A percentile compares a stretch with the other conserved stretches of the same genome.
Evolutionary conservation across 2,888 invertebrate species (phyloP).

Genomic region (Chesias legatella): DNA sequence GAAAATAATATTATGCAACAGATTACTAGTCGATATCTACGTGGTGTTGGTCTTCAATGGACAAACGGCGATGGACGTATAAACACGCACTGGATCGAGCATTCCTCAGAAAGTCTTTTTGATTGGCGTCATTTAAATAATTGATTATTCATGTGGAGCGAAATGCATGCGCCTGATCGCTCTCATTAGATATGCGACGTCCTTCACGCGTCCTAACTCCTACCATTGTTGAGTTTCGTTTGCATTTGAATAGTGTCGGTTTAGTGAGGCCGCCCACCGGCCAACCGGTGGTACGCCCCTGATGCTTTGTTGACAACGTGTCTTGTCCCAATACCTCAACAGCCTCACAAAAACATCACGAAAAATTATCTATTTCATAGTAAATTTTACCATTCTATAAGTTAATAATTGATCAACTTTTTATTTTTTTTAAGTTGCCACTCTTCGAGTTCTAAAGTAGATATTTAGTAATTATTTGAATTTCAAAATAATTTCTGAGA

Average conservation of each 20-base stretch:
- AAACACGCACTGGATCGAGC: constrained; percentile 47
- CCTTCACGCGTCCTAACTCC: constrained; percentile 79
- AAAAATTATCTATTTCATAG: constrained; percentile 47
- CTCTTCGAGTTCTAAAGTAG: constrained; percentile 40
- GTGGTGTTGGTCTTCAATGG: constrained; percentile 58
- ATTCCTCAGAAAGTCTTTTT: constrained; percentile 61
- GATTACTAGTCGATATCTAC: constrained; percentile 66
- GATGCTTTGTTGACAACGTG: constrained; percentile 45
- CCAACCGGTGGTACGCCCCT: constrained; percentile 53
- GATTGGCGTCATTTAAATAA: constrained; percentile 75
- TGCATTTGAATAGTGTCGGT: constrained; percentile 73
- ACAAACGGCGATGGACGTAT: constrained; percentile 30
- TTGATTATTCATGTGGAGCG: constrained; percentile 77
- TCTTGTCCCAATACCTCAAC: constrained; percentile 24
- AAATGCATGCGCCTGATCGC: constrained; percentile 71
- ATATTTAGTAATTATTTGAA: constrained; percentile 56
- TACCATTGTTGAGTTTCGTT: constrained; percentile 75
- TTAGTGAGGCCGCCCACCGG: constrained; percentile 62
- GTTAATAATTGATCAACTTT: constrained; percentile 48
- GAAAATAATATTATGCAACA: constrained; percentile 79
- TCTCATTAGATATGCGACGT: constrained; percentile 73
- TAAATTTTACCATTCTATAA: constrained; percentile 45
- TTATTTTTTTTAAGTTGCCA: constrained; percentile 47
- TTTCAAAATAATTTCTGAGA: constrained; percentile 58
- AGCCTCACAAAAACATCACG: constrained; percentile 19